Evolutionary conservation across 2,113 vertebrate genomes (phyloP), one percentile per base, ranked within the genome.

Genomic region (Rhinoderma darwinii): DNA sequence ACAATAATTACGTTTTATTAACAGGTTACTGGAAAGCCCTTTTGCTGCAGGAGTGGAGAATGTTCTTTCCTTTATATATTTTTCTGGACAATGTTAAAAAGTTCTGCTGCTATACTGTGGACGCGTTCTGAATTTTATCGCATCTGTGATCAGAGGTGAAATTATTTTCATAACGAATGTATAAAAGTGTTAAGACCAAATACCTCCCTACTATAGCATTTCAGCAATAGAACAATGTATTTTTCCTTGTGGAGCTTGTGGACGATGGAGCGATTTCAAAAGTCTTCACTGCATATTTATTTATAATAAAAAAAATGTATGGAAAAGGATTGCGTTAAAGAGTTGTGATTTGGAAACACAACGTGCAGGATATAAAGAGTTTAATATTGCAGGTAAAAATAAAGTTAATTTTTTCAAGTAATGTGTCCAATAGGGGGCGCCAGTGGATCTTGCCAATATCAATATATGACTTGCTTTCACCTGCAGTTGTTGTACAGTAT

Each of bases 101-200:
- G 10, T 39, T 61, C 56, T 41, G 54, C 54, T 41, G 47, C 76
- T 56, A 9, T 56, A 11, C 15, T 37, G 50, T 56, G 4, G 15
- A 1, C 4, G 30, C 51, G 37, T 79, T 39, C 37, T 73, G 20
- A 41, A 39, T 39, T 35, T 72, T 30, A 47, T 54, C 30, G 14
- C 54, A 8, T 78, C 18, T 22, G 30, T 35, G 47, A 25, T 56
- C 50, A 59, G 77, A 63, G 35, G 54, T 81, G 5, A 81, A 61
- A 63, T 63, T 81, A 81, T 81, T 81, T 81, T 81, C 54, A 22
- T 80, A 80, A 25, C 12, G 37, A 81, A 43, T 63, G 25, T 81
- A 54, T 43, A 41, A 30, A 81, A 63, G 78, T 81, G 37, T 18
- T 41, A 8, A 81, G 78, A 81, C 54, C 37, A 18, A 43, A 81